Base-by-base conservation (phyloP, 2,797 vertebrate species). In the Dromococcyx pavoninus region DNA sequence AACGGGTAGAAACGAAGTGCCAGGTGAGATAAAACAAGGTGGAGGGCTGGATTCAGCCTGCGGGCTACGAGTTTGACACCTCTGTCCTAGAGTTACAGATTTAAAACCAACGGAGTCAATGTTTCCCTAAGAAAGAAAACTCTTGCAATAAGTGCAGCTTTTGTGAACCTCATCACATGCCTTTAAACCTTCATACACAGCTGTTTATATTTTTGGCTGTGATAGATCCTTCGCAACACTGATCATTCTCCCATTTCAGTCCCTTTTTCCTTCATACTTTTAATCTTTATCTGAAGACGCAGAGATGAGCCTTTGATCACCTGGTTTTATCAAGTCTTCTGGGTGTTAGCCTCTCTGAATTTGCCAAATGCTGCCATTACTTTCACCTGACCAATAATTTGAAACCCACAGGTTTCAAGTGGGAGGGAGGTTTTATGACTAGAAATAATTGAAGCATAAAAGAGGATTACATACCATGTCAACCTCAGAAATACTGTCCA, bases 401-500 rank as follows among this genome's bases (percentile, higher is more conserved):
- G 48, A 76, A 77, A 54, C 10, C 19, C 37, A 75, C 4, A 39
- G 60, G 25, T 48, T 94, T 81, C 54, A 72, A 33, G 21, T 16
- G 17, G 22, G 30, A 86, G 5, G 7, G 13, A 43, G 2, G 27
- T 80, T 37, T 60, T 23, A 39, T 33, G 17, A 13, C 35, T 39
- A 32, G 35, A 39, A 86, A 35, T 51, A 96, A 76, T 11, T 24
- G 73, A 91, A n/a, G 27, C 57, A 65, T 33, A 70, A 50, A 43
- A 70, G 32, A 70, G 51, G 27, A 6, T 76, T 65, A 93, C 98
- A 0, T 97, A 99, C 99, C 99, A 99, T 99, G 98, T 99, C 99
- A 62, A 99, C 99, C 96, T 99, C 99, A 33, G 99, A 99, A 97
- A 99, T 99, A 95, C 99, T 99, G 97, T 99, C 99, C 97, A 99